phyloP scores from a whole-genome alignment of 2,797 vertebrate species.

The Anguilla marmorata region DNA sequence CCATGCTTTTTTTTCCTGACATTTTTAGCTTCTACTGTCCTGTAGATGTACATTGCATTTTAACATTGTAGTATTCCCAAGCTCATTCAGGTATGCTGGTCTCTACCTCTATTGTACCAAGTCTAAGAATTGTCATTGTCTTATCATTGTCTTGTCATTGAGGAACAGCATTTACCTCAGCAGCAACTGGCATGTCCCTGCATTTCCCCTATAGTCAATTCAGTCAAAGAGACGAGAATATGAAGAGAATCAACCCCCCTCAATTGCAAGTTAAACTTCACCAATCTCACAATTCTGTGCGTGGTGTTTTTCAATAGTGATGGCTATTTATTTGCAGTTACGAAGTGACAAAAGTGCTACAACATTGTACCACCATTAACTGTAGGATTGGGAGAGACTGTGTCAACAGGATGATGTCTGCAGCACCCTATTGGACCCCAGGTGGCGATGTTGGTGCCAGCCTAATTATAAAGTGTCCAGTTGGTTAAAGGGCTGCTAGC shows the following conservation, averaged over 20 bases:
- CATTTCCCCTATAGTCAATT: not conserved
- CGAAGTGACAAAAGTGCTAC: not conserved
- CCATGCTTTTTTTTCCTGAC: not conserved
- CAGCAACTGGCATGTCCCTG: no score
- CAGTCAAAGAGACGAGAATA: not conserved
- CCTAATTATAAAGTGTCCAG: not conserved
- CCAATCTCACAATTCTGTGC: not conserved
- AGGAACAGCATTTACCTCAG: no score
- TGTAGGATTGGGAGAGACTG: not conserved
- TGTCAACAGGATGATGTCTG: not conserved
- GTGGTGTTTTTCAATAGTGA: not conserved
- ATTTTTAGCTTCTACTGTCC: not conserved
- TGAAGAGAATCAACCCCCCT: not conserved
- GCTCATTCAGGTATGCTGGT: not conserved
- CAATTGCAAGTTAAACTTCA: not conserved
- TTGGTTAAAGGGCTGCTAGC: no score
- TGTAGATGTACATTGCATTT: not conserved
- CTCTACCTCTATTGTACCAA: not conserved
- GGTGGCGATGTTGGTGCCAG: not conserved
- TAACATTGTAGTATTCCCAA: not conserved
- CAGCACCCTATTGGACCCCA: not conserved
- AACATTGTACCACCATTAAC: not conserved
- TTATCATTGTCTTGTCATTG: no score
- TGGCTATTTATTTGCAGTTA: not conserved
- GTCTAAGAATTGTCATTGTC: not conserved